Evolutionary conservation across 2,888 invertebrate genomes (phyloP).

Genomic region (Sialis fuliginosa): DNA sequence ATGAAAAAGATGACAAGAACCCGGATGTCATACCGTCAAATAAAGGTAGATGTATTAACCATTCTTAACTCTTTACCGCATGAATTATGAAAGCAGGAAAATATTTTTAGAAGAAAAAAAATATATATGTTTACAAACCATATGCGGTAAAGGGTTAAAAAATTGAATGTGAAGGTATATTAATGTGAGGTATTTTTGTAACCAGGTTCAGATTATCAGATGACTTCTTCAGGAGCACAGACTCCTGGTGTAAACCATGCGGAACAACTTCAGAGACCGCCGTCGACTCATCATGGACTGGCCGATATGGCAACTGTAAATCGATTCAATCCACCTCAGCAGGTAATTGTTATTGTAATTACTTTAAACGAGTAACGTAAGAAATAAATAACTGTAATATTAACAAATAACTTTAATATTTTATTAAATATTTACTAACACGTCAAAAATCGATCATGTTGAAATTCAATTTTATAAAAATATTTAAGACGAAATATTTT

Average conservation of each 20-base stretch:
- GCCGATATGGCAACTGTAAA: no score
- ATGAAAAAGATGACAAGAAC: slow-evolving; percentile 67
- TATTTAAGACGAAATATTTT: no score
- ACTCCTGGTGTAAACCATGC: slow-evolving; percentile 34
- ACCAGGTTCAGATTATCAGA: slow-evolving; percentile 53
- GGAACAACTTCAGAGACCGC: neutral
- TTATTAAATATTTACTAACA: no score
- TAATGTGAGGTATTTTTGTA: slow-evolving; percentile 8
- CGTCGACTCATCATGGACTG: neutral
- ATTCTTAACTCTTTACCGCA: neutral
- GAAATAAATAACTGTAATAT: no score
- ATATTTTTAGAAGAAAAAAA: neutral
- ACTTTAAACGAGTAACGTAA: no score
- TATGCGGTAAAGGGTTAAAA: no score
- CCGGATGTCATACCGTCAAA: slow-evolving; percentile 77
- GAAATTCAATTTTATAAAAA: no score
- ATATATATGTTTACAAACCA: neutral
- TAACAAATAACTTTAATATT: no score
- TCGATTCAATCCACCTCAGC: no score
- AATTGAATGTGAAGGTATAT: neutral
- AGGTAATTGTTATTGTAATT: no score
- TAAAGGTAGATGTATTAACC: slow-evolving; percentile 44
- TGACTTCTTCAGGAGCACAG: slow-evolving; percentile 44
- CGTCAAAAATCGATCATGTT: no score
- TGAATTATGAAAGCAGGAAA: neutral